A percentile compares a stretch with the other conserved stretches of the same genome.
phyloP scores from a whole-genome alignment of 2,888 invertebrate genomes.

The Conops quadrifasciatus region DNA sequence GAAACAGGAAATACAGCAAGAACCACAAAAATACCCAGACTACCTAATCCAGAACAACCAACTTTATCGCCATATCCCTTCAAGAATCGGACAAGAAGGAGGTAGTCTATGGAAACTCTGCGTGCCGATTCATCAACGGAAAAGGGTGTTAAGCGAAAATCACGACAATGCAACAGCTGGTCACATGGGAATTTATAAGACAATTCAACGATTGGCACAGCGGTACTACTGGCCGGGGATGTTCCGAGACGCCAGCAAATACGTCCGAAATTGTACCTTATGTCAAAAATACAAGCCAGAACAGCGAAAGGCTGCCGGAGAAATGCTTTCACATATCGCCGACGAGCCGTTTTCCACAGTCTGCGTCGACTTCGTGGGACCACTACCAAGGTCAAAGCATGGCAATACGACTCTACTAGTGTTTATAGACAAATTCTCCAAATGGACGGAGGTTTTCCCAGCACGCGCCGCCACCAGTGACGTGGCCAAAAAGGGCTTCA shows the following conservation, averaged over 20 bases:
- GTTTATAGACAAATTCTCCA: slow-evolving; percentile 7
- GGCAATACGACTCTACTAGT: slow-evolving; percentile 3
- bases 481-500: not conserved
- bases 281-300: not conserved
- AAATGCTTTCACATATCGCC: not conserved
- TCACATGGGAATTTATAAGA: slow-evolving; percentile 12
- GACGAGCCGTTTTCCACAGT: not conserved
- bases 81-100: not conserved
- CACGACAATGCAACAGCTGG: too few relatives aligned
- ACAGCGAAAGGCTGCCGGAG: not conserved
- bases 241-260: slow-evolving; percentile 3
- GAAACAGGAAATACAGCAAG: not conserved
- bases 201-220: not conserved
- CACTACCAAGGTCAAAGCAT: slow-evolving; percentile 8
- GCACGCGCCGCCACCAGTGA: not conserved
- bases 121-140: not conserved
- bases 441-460: slow-evolving; percentile 12
- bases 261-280: not conserved
- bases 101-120: slow-evolving; percentile 18
- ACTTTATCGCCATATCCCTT: not conserved
- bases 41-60: not conserved
- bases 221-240: slow-evolving; percentile 15
- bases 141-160: not conserved
- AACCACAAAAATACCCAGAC: not conserved
- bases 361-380: slow-evolving; percentile 19